A percentile compares a stretch with the other conserved stretches of the same genome.
Conservation (phyloP, 1,140 invertebrate genomes). For the Nautilus pompilius region DNA sequence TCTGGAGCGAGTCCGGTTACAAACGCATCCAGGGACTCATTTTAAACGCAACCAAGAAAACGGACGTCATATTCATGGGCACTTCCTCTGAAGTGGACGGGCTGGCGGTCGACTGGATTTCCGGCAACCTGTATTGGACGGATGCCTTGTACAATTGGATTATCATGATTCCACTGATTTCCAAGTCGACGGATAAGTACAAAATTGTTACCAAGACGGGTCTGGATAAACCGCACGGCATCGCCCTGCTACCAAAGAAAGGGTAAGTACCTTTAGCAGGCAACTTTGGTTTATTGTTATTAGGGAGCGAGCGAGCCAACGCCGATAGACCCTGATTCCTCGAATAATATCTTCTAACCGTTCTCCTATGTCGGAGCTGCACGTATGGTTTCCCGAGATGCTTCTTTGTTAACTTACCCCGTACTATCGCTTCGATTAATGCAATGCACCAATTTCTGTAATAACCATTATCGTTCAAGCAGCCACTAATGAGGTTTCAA, state of each 20-base stretch:
- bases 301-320: too few species aligned
- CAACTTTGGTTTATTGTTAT: too few species aligned
- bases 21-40: slow-evolving; percentile 29
- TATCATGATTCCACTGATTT: slow-evolving; percentile 28
- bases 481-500: too few species aligned
- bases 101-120: slow-evolving; percentile 87
- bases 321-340: too few species aligned
- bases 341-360: too few species aligned
- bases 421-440: too few species aligned
- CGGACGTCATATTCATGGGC: slow-evolving; percentile 30
- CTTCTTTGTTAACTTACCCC: too few species aligned
- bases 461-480: too few species aligned
- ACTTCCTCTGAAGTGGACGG: slow-evolving; percentile 67
- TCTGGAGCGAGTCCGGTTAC: slow-evolving; percentile 42
- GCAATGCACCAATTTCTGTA: too few species aligned
- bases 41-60: slow-evolving; percentile 25
- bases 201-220: slow-evolving; percentile 28
- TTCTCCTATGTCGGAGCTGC: too few species aligned
- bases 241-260: slow-evolving; percentile 40
- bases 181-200: slow-evolving; percentile 14
- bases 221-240: slow-evolving; percentile 34
- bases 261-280: slow-evolving; percentile 33
- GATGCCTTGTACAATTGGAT: slow-evolving; percentile 67
- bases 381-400: too few species aligned
- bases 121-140: slow-evolving; percentile 95